Conservation (phyloP, 2,113 vertebrate genomes). For the Brienomyrus brachyistius region DNA sequence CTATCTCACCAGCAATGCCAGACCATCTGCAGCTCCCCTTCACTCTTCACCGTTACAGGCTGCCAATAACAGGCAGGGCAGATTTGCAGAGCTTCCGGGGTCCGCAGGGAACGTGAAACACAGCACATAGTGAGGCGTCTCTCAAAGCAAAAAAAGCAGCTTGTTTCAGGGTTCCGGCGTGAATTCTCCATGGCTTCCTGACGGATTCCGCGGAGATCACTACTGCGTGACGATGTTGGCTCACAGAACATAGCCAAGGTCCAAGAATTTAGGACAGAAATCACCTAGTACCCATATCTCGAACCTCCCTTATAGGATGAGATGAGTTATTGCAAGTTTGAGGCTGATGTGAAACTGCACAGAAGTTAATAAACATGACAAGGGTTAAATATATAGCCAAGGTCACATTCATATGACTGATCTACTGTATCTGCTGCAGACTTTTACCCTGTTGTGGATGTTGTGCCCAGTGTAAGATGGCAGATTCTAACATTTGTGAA, state of each 20-base stretch:
- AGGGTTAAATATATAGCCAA: background rate
- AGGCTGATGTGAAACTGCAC: background rate
- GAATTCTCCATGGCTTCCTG: background rate
- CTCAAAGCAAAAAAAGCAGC: background rate
- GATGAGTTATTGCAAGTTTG: background rate
- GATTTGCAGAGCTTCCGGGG: background rate
- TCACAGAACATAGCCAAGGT: background rate
- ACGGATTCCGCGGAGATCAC: background rate
- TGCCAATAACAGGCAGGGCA: background rate
- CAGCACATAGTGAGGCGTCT: background rate
- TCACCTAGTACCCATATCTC: background rate
- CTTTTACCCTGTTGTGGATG: background rate
- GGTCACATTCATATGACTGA: background rate
- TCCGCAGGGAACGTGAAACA: background rate
- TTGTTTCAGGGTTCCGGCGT: background rate
- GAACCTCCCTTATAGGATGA: background rate
- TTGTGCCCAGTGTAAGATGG: background rate
- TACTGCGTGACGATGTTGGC: background rate
- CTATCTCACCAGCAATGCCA: background rate
- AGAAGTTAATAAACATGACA: background rate
- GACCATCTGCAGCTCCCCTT: slow-evolving; percentile 3
- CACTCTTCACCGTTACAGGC: background rate
- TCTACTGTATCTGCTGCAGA: background rate
- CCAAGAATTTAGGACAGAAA: background rate
- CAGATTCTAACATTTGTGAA: slow-evolving; percentile 13